Conservation (phyloP, 2,888 invertebrate species). For the Scrobipalpa costella region DNA sequence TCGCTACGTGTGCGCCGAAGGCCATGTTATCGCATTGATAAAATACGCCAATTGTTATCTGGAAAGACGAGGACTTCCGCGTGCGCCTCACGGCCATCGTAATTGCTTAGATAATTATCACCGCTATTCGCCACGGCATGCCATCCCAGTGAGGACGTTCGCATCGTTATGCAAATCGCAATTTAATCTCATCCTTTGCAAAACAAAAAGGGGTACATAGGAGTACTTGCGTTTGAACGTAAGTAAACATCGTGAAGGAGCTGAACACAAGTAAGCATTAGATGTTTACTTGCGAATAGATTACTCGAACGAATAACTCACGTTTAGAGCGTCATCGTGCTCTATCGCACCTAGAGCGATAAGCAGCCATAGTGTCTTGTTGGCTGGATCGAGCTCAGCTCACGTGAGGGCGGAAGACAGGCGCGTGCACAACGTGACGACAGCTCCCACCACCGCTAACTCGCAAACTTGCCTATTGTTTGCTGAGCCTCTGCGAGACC, state of each 20-base stretch:
- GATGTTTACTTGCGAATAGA: conserved; percentile 10
- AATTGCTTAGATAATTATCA: conserved; percentile 50
- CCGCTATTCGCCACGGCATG: conserved; percentile 39
- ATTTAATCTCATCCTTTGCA: conserved; percentile 12
- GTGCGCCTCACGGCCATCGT: conserved; percentile 62
- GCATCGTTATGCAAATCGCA: conserved; percentile 24
- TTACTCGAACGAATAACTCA: not conserved
- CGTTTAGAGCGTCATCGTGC: conserved; percentile 32
- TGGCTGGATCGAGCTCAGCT: conserved; percentile 36
- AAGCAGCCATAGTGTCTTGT: conserved; percentile 36
- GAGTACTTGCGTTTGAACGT: conserved; percentile 10
- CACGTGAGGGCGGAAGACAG: conserved; percentile 53
- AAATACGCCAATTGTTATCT: conserved; percentile 72
- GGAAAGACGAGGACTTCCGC: conserved; percentile 69
- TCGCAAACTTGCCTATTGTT: conserved; percentile 43
- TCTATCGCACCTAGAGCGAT: conserved; percentile 46
- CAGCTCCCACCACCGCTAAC: conserved; percentile 31
- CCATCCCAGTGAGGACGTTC: conserved; percentile 29
- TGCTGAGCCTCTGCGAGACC: conserved; percentile 48
- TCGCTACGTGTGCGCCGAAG: conserved; percentile 51
- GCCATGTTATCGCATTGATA: conserved; percentile 68
- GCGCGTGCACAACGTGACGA: conserved; percentile 58
- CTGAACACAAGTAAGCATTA: not conserved
- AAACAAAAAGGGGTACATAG: conserved; percentile 5
- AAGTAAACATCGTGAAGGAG: not conserved